Evolutionary conservation across 2,888 invertebrate species (phyloP), one percentile per base, ranked within the genome.

Genomic region (Heliconius erato): DNA sequence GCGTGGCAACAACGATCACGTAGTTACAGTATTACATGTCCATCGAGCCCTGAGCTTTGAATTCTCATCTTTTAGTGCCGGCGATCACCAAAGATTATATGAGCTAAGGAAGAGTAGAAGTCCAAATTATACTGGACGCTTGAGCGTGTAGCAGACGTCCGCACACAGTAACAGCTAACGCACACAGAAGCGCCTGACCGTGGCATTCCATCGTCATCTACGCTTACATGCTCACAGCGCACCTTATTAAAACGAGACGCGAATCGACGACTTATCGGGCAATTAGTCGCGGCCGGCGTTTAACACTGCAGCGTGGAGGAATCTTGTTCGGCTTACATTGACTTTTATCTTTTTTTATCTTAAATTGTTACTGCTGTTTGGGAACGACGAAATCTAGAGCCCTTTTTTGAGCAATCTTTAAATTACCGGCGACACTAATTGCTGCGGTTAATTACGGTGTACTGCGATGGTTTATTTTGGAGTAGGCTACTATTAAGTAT

Each of bases 161-260:
- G 90, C 94, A 94, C 93, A 95, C 95, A 91, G 84, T 59, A 85
- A 85, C 86, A 85, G 68, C 72, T 12, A 87, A 89, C 92, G 85
- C 93, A 89, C 91, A 94, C 94, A 86, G 79, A 86, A 80, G 83
- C 85, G 86, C 88, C 88, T 94, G 95, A 93, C 95, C 95, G 94
- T 95, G 95, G 95, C 95, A 95, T 95, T 95, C 95, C 95, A 94
- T 93, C 92, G 93, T 91, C 90, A 92, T 92, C 92, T 91, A 94
- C 94, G 91, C 94, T 91, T 92, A 94, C 94, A 94, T 91, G 91
- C 91, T 90, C 90, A 93, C 93, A 91, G 93, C 93, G 93, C 93
- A 95, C 95, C 95, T 95, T 95, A 96, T 96, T 96, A 95, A 95
- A 95, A 95, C 95, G 95, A 95, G 95, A 95, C 94, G 94, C 94